Conservation (phyloP, 1,140 invertebrate genomes). For the Chrysoperla carnea region DNA sequence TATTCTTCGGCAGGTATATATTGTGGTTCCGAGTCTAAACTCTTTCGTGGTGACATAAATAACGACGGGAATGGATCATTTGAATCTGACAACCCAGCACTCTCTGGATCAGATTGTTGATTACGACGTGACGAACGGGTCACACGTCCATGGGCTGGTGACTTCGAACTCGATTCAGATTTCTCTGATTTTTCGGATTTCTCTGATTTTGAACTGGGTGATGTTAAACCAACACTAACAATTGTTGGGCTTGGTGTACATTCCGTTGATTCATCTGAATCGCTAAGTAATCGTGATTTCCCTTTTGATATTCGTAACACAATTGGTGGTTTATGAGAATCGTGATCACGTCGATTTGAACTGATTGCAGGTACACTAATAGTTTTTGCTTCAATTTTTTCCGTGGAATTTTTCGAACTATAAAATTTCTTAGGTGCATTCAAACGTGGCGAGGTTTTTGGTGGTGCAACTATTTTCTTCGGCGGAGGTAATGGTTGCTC, state of each 20-base stretch:
- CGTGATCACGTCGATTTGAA: slow-evolving; percentile 23
- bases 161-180: slow-evolving; percentile 5
- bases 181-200: slow-evolving; percentile 4
- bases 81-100: slow-evolving; percentile 16
- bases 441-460: slow-evolving; percentile 19
- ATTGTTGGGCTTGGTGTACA: slow-evolving; percentile 18
- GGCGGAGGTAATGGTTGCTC: slow-evolving; percentile 17
- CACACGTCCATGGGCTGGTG: slow-evolving; percentile 16
- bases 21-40: slow-evolving; percentile 18
- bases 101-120: slow-evolving; percentile 18
- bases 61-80: slow-evolving; percentile 9
- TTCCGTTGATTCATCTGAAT: slow-evolving; percentile 17
- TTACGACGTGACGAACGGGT: slow-evolving; percentile 20
- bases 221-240: slow-evolving; percentile 11
- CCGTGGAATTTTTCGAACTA: background rate
- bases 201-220: slow-evolving; percentile 14
- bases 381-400: slow-evolving; percentile 6
- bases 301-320: slow-evolving; percentile 46
- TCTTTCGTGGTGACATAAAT: slow-evolving; percentile 15
- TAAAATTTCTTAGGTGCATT: slow-evolving; percentile 10
- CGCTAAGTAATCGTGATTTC: slow-evolving; percentile 33
- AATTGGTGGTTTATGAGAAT: slow-evolving; percentile 46
- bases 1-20: slow-evolving; percentile 23
- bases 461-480: slow-evolving; percentile 17
- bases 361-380: slow-evolving; percentile 12